A percentile compares a stretch with the other conserved stretches of the same genome.
Evolutionary conservation across 1,140 invertebrate genomes (phyloP).

Genomic region (Teleogryllus occipitalis): DNA sequence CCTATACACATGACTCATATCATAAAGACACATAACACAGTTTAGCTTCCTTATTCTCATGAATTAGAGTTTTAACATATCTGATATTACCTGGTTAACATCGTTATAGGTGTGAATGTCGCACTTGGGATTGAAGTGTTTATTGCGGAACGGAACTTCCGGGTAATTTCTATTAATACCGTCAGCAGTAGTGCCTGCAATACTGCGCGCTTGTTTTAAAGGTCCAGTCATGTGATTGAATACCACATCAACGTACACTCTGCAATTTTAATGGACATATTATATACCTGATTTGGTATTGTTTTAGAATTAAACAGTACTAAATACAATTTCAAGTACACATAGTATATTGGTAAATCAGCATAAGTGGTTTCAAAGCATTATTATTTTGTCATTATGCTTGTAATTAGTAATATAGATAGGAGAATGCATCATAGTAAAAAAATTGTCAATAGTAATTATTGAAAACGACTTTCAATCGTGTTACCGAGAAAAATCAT

Average conservation of each 20-base stretch:
- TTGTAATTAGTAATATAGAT: not conserved
- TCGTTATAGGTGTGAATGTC: not conserved
- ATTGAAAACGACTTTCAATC: too few species aligned
- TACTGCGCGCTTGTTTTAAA: conserved; percentile 43
- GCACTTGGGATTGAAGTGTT: conserved; percentile 39
- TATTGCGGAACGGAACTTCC: conserved; percentile 45
- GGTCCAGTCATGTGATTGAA: conserved; percentile 84
- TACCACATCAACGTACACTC: conserved; percentile 78
- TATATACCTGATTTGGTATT: too few species aligned
- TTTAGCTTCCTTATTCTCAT: not conserved
- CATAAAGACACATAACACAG: not conserved
- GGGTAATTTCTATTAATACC: conserved; percentile 43
- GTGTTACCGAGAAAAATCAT: too few species aligned
- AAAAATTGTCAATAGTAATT: not conserved
- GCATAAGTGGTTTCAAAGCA: not conserved
- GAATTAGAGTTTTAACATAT: not conserved
- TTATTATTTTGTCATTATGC: not conserved
- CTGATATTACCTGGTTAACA: not conserved
- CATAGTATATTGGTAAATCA: not conserved
- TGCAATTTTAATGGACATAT: conserved; percentile 27
- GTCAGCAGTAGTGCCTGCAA: conserved; percentile 38
- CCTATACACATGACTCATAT: not conserved
- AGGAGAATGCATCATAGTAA: not conserved
- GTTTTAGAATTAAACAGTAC: not conserved
- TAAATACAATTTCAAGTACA: not conserved